A percentile compares a stretch with the other conserved stretches of the same genome.
These are phyloP conservation scores for Microplitis demolitor DNA, from an alignment of 1,140 invertebrate species.

Conservation along the genomic window DNA sequence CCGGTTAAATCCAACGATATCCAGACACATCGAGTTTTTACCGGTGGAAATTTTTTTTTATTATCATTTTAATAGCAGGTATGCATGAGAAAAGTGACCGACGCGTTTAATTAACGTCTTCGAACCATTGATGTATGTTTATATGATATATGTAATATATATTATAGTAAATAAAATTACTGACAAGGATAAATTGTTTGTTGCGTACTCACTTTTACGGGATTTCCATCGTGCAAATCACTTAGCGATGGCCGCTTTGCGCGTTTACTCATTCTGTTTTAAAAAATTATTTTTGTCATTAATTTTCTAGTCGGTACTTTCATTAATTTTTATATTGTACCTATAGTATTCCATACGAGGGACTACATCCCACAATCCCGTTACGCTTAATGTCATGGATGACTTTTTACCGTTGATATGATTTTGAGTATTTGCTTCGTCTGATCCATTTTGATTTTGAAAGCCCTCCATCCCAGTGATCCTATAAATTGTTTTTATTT, in stretches of 20 bases:
- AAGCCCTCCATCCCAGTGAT: slow-evolving; percentile 49
- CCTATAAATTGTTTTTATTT: slow-evolving; percentile 35
- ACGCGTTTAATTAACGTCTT: slow-evolving; percentile 32
- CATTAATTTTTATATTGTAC: slow-evolving; percentile 53
- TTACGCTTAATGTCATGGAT: slow-evolving; percentile 56
- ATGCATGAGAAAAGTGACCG: not conserved
- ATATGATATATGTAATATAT: no score
- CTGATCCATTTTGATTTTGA: slow-evolving; percentile 42
- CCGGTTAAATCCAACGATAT: slow-evolving; percentile 30
- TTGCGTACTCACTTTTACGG: slow-evolving; percentile 55
- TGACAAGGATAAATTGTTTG: not conserved
- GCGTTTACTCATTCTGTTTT: slow-evolving; percentile 60
- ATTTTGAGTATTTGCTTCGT: slow-evolving; percentile 36
- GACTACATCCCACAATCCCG: slow-evolving; percentile 72
- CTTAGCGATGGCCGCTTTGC: slow-evolving; percentile 77
- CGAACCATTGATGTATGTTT: not conserved
- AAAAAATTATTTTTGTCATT: slow-evolving; percentile 7
- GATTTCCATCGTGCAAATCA: slow-evolving; percentile 68
- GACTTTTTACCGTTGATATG: slow-evolving; percentile 49
- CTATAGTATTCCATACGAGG: slow-evolving; percentile 90
- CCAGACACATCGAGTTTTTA: slow-evolving; percentile 4
- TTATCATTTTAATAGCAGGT: not conserved
- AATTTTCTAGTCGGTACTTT: not conserved
- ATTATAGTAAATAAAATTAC: no score
- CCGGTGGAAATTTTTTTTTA: not conserved